Evolutionary conservation across 2,888 invertebrate species (phyloP).

Genomic region (Schizotus pectinicornis): DNA sequence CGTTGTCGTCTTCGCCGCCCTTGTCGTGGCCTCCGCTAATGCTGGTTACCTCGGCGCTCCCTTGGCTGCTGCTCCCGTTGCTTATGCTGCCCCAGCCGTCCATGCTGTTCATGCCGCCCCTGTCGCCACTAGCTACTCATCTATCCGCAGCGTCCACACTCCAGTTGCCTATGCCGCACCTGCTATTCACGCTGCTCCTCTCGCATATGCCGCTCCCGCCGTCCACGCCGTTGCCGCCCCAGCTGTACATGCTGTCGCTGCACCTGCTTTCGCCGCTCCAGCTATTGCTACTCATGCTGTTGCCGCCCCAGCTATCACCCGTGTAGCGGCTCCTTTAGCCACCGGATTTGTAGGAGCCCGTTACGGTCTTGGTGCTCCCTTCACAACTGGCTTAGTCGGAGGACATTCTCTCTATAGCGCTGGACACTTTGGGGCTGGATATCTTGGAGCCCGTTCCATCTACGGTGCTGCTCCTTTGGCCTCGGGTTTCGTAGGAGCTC

Average conservation of each 20-base stretch:
- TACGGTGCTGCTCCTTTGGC: constrained; percentile 9
- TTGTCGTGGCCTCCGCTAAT: constrained; percentile 11
- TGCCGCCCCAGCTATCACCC: background rate
- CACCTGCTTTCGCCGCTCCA: constrained; percentile 1
- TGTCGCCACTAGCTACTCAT: background rate
- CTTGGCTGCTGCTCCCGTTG: constrained; percentile 5
- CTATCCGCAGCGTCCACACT: background rate
- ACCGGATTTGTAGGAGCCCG: constrained; percentile 8
- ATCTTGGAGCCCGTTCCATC: background rate
- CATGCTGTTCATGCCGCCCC: constrained; percentile 9
- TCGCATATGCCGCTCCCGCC: background rate
- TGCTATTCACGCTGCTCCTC: background rate
- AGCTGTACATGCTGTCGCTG: constrained; percentile 4
- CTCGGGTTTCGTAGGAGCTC: constrained; percentile 5
- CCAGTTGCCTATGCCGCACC: background rate
- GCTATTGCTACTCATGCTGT: constrained; percentile 6
- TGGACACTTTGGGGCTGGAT: too few species aligned
- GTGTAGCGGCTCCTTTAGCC: constrained; percentile 12
- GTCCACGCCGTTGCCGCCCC: constrained; percentile 13
- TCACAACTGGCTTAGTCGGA: too few species aligned
- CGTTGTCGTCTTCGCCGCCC: constrained; percentile 5
- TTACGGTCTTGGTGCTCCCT: background rate
- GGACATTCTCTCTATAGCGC: too few species aligned
- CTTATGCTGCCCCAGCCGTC: constrained; percentile 3
- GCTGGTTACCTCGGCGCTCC: constrained; percentile 21